These are phyloP conservation scores for Nemotelus pantherinus DNA, from an alignment of 2,888 invertebrate genomes.

Conservation along the genomic window DNA sequence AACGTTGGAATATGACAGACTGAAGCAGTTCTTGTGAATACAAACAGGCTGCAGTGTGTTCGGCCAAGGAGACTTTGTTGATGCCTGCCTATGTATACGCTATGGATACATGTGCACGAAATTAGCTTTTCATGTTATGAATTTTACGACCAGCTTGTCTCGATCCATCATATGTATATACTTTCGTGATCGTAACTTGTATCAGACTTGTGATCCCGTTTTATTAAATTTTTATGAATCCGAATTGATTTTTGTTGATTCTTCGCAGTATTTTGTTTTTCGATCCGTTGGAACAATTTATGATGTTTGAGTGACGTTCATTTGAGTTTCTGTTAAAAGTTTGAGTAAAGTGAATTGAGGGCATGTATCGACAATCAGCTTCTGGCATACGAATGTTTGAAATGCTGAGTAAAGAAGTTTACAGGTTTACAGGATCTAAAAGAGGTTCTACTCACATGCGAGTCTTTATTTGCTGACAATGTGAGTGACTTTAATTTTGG, in stretches of 20 bases:
- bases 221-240: conserved; percentile 41
- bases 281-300: no score
- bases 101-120: background rate
- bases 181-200: background rate
- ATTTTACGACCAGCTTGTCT: conserved; percentile 38
- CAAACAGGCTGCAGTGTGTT: background rate
- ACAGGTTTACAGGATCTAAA: no score
- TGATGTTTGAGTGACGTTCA: no score
- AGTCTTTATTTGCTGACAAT: no score
- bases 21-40: background rate
- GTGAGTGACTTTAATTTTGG: no score
- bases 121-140: conserved; percentile 38
- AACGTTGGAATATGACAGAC: background rate
- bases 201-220: conserved; percentile 33
- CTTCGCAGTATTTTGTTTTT: background rate
- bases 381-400: no score
- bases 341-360: no score
- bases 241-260: conserved; percentile 26
- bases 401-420: no score
- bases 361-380: no score
- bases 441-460: no score
- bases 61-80: background rate
- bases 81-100: background rate
- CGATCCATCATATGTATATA: conserved; percentile 17
- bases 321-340: no score